Base-by-base conservation (phyloP, 1,140 invertebrate species). In the Hylyphantes graminicola region DNA sequence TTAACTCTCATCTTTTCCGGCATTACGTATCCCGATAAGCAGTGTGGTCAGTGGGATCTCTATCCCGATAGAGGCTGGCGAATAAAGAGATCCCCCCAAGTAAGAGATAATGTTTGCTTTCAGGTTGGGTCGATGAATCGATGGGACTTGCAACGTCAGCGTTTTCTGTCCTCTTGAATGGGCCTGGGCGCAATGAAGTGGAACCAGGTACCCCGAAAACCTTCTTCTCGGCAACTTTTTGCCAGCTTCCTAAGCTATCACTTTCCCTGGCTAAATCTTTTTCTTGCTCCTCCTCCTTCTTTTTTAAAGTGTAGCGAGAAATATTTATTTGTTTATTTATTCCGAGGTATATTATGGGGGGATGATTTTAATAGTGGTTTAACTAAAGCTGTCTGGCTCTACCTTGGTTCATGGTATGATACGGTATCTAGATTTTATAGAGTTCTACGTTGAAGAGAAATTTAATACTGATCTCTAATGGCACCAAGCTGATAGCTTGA, bases 31-130 rank as follows among this genome's bases (percentile, higher is more conserved):
- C 35, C 35, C 35, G 1, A 61, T 12, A 17, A 61, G 57, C 57
- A 17, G 57, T 17, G 57, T 61, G 57, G 57, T 61, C 57, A 61
- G 17, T 12, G 57, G 57, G 17, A 61, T 15, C 57, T 61, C 57
- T 35, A 35, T 35, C 35, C 35, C 21, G 68, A 72, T 78, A 78
- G 64, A 78, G 50, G 57, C 55, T 78, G 67, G 54, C 51, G 76
- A 55, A 65, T 78, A 67, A 65, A 67, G 76, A 54, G 76, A 63
- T 76, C 64, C 59, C 64, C 59, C 50, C 74, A 35, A 61, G 76
- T 65, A 78, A 78, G 76, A 78, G 76, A 78, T 78, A 78, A 78
- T 78, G 76, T 78, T 78, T 78, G 76, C 76, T 78, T 78, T 78
- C 64, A 64, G 63, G 76, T 61, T 7, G n/a, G 64, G 53, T 57